These are phyloP conservation scores for Formica selysi DNA, from an alignment of 1,140 invertebrate species.

Conservation along the genomic window DNA sequence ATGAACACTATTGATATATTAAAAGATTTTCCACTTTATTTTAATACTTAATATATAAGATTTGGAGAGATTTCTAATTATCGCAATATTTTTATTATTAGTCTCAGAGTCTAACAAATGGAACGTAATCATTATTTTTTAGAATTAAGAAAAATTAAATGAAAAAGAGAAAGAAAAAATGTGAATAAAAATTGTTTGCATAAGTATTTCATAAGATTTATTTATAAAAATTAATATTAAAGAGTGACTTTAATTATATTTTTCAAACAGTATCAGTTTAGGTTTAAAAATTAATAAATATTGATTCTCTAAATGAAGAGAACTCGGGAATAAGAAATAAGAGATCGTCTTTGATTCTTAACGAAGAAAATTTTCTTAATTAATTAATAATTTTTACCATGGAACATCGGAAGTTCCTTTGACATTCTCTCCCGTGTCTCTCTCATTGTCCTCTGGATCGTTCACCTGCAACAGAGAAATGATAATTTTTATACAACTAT, in stretches of 20 bases:
- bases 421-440: constrained; percentile 67
- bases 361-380: background rate
- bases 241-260: background rate
- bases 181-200: background rate
- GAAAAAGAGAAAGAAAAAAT: background rate
- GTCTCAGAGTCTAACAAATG: too few relatives aligned
- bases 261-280: background rate
- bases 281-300: background rate
- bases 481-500: background rate
- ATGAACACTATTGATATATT: background rate
- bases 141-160: background rate
- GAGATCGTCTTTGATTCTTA: background rate
- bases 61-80: too few relatives aligned
- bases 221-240: background rate
- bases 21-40: background rate
- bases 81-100: too few relatives aligned
- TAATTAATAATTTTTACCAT: constrained; percentile 70
- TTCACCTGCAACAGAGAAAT: constrained; percentile 78
- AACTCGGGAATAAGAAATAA: background rate
- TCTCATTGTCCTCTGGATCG: constrained; percentile 83
- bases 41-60: background rate
- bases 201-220: background rate
- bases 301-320: background rate
- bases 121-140: too few relatives aligned
- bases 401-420: constrained; percentile 67